Conservation (phyloP, 2,113 vertebrate species). For the Bothrops jararaca region DNA sequence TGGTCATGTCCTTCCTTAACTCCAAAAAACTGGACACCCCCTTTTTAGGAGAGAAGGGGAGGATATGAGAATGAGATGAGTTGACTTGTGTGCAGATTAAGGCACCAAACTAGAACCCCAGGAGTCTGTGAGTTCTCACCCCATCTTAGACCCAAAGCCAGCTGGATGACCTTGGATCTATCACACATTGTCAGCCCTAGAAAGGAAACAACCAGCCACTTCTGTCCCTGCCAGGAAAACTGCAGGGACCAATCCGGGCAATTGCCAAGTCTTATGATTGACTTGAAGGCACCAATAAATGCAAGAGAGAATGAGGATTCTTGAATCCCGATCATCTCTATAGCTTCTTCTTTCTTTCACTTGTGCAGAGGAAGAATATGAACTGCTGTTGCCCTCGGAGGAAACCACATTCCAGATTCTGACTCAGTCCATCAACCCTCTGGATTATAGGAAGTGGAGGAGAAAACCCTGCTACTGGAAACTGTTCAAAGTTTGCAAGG, state of each 20-base stretch:
- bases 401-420: conserved; percentile 77
- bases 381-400: conserved; percentile 74
- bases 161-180: not conserved
- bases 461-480: conserved; percentile 67
- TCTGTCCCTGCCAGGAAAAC: not conserved
- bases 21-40: no score
- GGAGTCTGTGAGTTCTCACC: not conserved
- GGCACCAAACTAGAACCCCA: no score
- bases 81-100: no score
- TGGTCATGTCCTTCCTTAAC: no score
- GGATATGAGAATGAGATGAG: no score
- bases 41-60: no score
- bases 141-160: not conserved
- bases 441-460: conserved; percentile 81
- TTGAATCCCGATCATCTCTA: fast-evolving
- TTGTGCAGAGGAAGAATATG: conserved; percentile 78
- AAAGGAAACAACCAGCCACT: not conserved
- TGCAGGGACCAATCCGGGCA: not conserved
- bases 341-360: fast-evolving
- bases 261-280: not conserved
- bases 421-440: conserved; percentile 78
- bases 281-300: not conserved
- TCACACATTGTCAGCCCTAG: not conserved
- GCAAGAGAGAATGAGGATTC: not conserved
- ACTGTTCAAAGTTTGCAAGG: conserved; percentile 75